Conservation (phyloP, 1,140 invertebrate genomes). For the Drosophila sp. region DNA sequence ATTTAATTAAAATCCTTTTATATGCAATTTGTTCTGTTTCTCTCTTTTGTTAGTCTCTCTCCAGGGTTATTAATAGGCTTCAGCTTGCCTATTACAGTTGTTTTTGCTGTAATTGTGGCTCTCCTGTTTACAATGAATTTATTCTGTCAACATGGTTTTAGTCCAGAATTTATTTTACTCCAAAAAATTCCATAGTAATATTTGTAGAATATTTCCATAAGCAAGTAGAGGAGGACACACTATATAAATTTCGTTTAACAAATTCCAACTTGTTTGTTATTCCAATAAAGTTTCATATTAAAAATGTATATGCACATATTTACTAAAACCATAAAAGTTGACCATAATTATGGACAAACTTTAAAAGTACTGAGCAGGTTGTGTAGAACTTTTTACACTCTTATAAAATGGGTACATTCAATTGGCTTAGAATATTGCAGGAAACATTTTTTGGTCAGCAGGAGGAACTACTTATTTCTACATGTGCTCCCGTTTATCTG, state of each 20-base stretch:
- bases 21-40: conserved; percentile 46
- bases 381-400: not conserved
- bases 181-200: not conserved
- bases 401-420: too few relatives aligned
- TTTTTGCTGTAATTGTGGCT: not conserved
- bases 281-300: not conserved
- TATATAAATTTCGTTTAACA: not conserved
- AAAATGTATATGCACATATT: not conserved
- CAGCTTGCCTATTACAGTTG: not conserved
- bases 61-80: conserved; percentile 28
- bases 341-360: not conserved
- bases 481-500: too few relatives aligned
- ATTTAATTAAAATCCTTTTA: conserved; percentile 80
- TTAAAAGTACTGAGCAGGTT: not conserved
- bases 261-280: not conserved
- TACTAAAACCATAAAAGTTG: not conserved
- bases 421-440: too few relatives aligned
- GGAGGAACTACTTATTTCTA: too few relatives aligned
- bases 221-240: too few relatives aligned
- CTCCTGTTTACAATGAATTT: not conserved
- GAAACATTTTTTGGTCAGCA: too few relatives aligned
- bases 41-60: conserved; percentile 21
- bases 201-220: not conserved
- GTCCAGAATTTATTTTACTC: not conserved
- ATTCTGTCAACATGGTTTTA: not conserved